Percentiles rank a stretch among this genome's conserved stretches.
Conservation (phyloP, 2,888 invertebrate species). For the Cheilosia vernalis region DNA sequence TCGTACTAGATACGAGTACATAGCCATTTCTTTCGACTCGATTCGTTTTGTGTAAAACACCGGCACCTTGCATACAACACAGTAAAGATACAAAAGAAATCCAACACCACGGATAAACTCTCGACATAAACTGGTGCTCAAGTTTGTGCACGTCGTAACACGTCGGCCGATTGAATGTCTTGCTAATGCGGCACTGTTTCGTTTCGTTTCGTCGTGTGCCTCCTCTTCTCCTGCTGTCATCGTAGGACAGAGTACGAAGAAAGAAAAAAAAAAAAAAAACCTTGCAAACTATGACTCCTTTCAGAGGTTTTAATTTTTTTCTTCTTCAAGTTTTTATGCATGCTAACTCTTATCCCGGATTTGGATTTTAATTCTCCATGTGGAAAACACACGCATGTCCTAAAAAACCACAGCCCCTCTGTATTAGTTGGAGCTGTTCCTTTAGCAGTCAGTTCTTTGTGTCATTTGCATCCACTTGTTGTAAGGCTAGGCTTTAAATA, state of each 20-base stretch:
- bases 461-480: constrained; percentile 59
- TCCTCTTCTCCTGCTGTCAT: constrained; percentile 30
- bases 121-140: constrained; percentile 55
- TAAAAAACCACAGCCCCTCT: constrained; percentile 8
- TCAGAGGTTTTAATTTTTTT: background rate
- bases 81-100: constrained; percentile 57
- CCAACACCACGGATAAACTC: constrained; percentile 57
- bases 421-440: constrained; percentile 45
- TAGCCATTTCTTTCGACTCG: constrained; percentile 20
- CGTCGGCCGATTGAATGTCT: constrained; percentile 55
- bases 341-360: constrained; percentile 60
- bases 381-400: constrained; percentile 47
- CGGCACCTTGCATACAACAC: constrained; percentile 64
- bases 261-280: constrained; percentile 13
- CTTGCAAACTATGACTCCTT: constrained; percentile 57
- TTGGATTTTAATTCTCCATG: constrained; percentile 59
- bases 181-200: constrained; percentile 42
- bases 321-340: background rate
- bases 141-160: constrained; percentile 72
- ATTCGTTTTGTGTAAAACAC: constrained; percentile 30
- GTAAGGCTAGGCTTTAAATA: background rate
- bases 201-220: constrained; percentile 7
- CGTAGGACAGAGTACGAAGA: background rate
- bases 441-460: constrained; percentile 44
- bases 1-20: background rate